Evolutionary conservation across 2,113 vertebrate species (phyloP).

Genomic region (Elanoides forficatus): DNA sequence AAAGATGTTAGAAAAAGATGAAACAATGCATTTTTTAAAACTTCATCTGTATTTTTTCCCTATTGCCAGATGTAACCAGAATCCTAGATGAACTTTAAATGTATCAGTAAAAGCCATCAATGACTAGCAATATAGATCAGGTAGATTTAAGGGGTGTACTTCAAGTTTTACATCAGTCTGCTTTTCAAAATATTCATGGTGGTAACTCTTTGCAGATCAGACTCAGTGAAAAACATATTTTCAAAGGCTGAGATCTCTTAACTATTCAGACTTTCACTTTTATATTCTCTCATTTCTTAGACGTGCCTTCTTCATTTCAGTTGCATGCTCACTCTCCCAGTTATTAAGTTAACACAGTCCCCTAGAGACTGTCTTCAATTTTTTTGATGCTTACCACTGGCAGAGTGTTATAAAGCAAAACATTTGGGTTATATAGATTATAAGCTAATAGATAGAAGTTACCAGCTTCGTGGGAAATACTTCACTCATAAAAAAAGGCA

Average conservation of each 20-base stretch:
- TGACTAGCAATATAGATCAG: neutral
- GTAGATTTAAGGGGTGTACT: neutral
- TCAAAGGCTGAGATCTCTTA: neutral
- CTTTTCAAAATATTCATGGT: conserved; percentile 11
- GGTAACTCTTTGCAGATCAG: conserved; percentile 2
- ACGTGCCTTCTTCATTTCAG: neutral
- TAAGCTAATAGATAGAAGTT: conserved; percentile 55
- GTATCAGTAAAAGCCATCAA: neutral
- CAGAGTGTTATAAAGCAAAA: conserved; percentile 36
- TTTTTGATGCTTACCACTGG: conserved; percentile 9
- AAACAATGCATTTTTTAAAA: neutral
- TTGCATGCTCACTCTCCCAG: neutral
- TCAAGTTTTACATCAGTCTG: neutral
- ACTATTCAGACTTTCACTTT: conserved; percentile 6
- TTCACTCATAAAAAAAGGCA: conserved; percentile 38
- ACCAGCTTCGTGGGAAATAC: conserved; percentile 65
- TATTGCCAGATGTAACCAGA: neutral
- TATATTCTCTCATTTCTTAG: neutral
- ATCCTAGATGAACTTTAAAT: neutral
- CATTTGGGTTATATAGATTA: conserved; percentile 27
- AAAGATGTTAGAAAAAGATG: neutral
- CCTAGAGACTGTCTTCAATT: neutral
- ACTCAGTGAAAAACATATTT: neutral
- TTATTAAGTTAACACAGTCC: conserved; percentile 17
- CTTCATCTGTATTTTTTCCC: neutral